Conservation (phyloP, 92 coral and sea anemone genomes). For the Epizoanthus scotinus region DNA sequence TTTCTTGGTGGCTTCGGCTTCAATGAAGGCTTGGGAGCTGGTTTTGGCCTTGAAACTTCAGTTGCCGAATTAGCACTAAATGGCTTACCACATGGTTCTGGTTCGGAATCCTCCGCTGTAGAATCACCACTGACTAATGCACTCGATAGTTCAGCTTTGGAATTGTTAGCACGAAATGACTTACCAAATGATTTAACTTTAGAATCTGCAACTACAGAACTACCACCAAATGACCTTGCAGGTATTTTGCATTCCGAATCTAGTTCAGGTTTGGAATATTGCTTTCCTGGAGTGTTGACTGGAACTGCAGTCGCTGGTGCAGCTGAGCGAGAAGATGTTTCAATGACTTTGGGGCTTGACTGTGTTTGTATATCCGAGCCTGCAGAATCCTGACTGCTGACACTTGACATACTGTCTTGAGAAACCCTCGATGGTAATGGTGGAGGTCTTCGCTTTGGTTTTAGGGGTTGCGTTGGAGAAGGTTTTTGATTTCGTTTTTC, state of each 20-base stretch:
- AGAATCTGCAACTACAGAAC: too few species aligned
- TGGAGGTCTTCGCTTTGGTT: constrained; percentile 35
- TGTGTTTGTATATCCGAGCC: constrained; percentile 30
- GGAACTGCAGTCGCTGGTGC: background rate
- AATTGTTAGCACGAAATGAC: background rate
- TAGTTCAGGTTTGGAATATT: too few species aligned
- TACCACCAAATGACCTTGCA: too few species aligned
- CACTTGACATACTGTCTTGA: constrained; percentile 28
- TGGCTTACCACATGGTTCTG: constrained; percentile 9
- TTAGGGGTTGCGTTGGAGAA: constrained; percentile 24
- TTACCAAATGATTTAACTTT: too few species aligned
- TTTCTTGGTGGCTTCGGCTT: constrained; percentile 75
- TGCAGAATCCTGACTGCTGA: constrained; percentile 32
- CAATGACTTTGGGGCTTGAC: background rate
- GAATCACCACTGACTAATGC: background rate
- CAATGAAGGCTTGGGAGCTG: constrained; percentile 55
- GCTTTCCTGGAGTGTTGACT: too few species aligned
- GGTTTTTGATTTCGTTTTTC: constrained; percentile 1
- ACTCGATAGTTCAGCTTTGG: background rate
- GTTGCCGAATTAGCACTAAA: constrained; percentile 25
- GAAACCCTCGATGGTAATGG: constrained; percentile 30
- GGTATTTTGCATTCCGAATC: too few species aligned
- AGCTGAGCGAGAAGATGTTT: background rate
- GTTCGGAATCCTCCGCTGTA: background rate
- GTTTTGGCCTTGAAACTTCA: background rate